Evolutionary conservation across 2,113 vertebrate genomes (phyloP).

Genomic region (Neodontobutis hainanensis): DNA sequence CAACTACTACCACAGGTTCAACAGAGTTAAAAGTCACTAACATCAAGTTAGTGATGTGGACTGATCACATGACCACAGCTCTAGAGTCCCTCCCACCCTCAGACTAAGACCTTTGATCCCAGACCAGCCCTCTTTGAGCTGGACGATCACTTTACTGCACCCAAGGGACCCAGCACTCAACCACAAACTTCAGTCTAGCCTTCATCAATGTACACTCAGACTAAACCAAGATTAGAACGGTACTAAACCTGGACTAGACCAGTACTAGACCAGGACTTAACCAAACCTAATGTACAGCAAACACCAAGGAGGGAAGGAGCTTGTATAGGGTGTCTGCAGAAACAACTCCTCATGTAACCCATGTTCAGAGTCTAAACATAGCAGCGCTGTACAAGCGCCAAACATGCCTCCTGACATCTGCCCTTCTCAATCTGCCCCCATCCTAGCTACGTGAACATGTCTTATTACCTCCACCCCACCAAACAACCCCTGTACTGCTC

Average conservation of each 20-base stretch:
- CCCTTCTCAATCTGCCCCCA: constrained; percentile 5
- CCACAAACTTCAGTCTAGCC: neutral
- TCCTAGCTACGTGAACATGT: too few species aligned
- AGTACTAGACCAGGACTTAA: too few species aligned
- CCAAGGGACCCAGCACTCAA: neutral
- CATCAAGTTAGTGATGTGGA: too few species aligned
- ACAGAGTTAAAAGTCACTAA: too few species aligned
- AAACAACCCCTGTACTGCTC: neutral
- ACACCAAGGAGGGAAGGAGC: neutral
- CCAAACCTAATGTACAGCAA: too few species aligned
- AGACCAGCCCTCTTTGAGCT: neutral
- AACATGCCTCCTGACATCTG: constrained; percentile 2
- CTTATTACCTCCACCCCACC: neutral
- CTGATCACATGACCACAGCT: neutral
- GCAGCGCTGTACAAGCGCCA: constrained; percentile 1
- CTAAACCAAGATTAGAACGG: too few species aligned
- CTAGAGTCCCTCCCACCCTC: neutral
- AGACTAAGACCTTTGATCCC: neutral
- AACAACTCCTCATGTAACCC: constrained; percentile 10
- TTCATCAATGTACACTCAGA: neutral
- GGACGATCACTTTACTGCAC: constrained; percentile 4
- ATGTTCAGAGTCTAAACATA: constrained; percentile 15
- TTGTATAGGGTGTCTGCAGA: neutral
- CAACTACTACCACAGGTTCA: too few species aligned
- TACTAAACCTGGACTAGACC: too few species aligned